Evolutionary conservation across 2,113 vertebrate species (phyloP).

Genomic region (Bufo gargarizans): DNA sequence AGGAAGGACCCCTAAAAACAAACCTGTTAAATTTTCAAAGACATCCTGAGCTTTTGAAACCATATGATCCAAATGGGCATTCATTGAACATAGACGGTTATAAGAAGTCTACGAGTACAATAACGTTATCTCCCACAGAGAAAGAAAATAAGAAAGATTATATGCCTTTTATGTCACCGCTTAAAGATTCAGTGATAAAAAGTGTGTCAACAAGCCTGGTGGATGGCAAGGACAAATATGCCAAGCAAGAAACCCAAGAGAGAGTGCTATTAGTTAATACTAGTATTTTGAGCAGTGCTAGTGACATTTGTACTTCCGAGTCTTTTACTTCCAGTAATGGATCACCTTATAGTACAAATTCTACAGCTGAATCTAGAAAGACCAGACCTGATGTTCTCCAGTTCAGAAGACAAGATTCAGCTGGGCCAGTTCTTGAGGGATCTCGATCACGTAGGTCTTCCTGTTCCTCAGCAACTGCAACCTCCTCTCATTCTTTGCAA

Average conservation of each 20-base stretch:
- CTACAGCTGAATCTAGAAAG: conserved; percentile 70
- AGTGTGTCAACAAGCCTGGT: conserved; percentile 60
- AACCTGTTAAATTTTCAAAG: conserved; percentile 87
- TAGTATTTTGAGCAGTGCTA: conserved; percentile 58
- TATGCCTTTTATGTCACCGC: conserved; percentile 62
- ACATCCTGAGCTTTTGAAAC: conserved; percentile 90
- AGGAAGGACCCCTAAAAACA: conserved; percentile 68
- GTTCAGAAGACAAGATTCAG: conserved; percentile 83
- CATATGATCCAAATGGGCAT: conserved; percentile 86
- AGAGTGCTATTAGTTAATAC: conserved; percentile 68
- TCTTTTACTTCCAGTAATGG: conserved; percentile 66
- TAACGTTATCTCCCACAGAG: conserved; percentile 63
- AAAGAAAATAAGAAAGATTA: conserved; percentile 61
- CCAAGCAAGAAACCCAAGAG: conserved; percentile 66
- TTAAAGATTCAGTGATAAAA: conserved; percentile 65
- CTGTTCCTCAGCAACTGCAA: conserved; percentile 77
- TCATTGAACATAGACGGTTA: conserved; percentile 70
- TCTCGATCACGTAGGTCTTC: conserved; percentile 80
- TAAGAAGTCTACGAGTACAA: conserved; percentile 64
- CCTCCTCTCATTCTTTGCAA: conserved; percentile 74
- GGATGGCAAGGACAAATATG: conserved; percentile 67
- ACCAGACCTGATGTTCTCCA: conserved; percentile 87
- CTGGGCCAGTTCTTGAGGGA: conserved; percentile 77
- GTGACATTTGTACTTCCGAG: conserved; percentile 64
- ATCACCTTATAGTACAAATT: conserved; percentile 60